Base-by-base conservation (phyloP, 2,888 invertebrate species). In the Troglohyphantes excavatus region DNA sequence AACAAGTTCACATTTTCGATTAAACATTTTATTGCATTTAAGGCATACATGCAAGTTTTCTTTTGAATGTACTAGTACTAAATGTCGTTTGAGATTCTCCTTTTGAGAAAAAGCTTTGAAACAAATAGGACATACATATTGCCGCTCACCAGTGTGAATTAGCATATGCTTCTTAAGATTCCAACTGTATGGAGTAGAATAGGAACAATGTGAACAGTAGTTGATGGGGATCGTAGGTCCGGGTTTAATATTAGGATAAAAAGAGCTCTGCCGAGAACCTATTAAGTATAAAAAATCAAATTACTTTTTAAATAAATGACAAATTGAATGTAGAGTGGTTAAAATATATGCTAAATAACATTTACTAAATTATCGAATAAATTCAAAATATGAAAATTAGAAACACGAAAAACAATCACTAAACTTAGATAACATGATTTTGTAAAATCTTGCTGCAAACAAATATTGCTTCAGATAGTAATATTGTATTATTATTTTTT, bases 141-240 rank as follows among this genome's bases (percentile, higher is more conserved):
- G 59, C 2, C 65, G 63, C 17, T 65, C 61, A 11, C 65, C 26
- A 19, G 39, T 63, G 61, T 78, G 78, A 21, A 63, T 39, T 21
- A 78, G 26, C 78, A 63, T 65, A 23, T 78, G 78, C 5, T 29
- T 78, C n/a, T 33, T 78, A 6, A 78, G 23, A 65, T 78, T 65
- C 63, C 43, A 23, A 19, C 39, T 72, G 39, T 72, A 72, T 7
- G 72, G 72, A 19, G 72, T 72, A n/a, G 39, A 21, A 23, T 43
- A 72, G 11, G 39, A 43, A 39, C 72, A 72, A 19, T 21, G 13
- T 13, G 72, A 39, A 43, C 72, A 72, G 9, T 9, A 23, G 19
- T 72, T 21, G 13, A 65, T 9, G 23, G 17, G 11, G 26, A 65
- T 59, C 9, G 5, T 9, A 33, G 9, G 33, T 33, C 33, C 17